These are phyloP conservation scores for Synchiropus splendidus DNA, from an alignment of 2,113 vertebrate genomes.

Conservation along the genomic window DNA sequence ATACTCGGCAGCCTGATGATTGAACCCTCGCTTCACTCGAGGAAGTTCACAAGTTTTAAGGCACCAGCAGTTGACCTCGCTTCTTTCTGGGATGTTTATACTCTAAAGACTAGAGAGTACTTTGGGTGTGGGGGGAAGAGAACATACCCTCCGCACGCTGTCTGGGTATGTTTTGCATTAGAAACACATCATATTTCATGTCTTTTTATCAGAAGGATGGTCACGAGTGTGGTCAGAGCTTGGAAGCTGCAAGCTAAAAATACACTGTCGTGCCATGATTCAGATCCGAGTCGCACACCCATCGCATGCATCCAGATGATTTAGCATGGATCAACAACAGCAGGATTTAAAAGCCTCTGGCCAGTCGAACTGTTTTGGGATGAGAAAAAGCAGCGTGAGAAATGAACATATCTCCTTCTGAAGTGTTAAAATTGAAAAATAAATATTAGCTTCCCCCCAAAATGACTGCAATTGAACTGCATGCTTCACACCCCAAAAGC, in stretches of 20 bases:
- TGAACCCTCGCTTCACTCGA: constrained; percentile 35
- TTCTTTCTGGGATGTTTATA: constrained; percentile 26
- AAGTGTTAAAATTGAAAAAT: no score
- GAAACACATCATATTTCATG: constrained; percentile 55
- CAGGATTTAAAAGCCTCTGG: constrained; percentile 22
- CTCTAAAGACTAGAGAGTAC: constrained; percentile 19
- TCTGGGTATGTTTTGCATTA: constrained; percentile 49
- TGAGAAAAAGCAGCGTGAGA: constrained; percentile 1
- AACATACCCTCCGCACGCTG: constrained; percentile 9
- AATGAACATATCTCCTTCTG: no score
- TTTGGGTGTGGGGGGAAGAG: constrained; percentile 6
- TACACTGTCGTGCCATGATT: constrained; percentile 36
- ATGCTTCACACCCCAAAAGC: no score
- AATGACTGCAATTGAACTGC: no score
- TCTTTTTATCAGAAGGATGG: constrained; percentile 61
- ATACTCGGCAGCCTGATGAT: constrained; percentile 38
- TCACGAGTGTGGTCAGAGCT: constrained; percentile 9
- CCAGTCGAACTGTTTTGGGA: constrained; percentile 34
- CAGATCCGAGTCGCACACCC: constrained; percentile 35
- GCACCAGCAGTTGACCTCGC: constrained; percentile 23
- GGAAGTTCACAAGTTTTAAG: constrained; percentile 40
- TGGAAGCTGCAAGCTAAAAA: constrained; percentile 52
- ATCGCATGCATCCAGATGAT: constrained; percentile 52
- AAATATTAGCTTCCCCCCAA: no score
- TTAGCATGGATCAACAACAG: constrained; percentile 39